Base-by-base conservation (phyloP, 1,140 invertebrate genomes). In the Trypoxylus dichotomus region DNA sequence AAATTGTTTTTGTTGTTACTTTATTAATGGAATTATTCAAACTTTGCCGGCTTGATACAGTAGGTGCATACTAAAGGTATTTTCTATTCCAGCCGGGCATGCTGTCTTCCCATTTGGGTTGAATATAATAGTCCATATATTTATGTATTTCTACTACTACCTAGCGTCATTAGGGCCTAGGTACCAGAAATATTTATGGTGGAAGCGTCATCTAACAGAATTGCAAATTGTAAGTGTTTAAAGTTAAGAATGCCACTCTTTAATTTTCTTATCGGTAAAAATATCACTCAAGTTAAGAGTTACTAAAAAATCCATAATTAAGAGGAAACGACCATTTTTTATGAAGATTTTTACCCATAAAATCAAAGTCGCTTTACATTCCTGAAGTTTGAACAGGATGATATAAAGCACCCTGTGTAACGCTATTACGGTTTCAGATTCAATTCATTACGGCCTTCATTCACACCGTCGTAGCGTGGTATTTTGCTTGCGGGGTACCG, bases 171-270 rank as follows among this genome's bases (percentile, higher is more conserved):
- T 96, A 79, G 95, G 95, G 27, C 95, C 95, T 1, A 86, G 91
- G 25, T 91, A 95, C 84, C 93, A 95, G 84, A 94, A 94, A 83
- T 95, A 94, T 85, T 87, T 97, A 3, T 97, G 95, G 95, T 97
- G 96, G 95, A 97, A 97, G 86, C 95, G 92, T 83, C 93, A 97
- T 83, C 89, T 97, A 10, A 97, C 96, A 0, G 90, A 88, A 24
- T 87, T 96, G 79, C 96, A 97, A 88, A 89, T 97, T 86, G 91
- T 96, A 84, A 89, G 88, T 88, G 10, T 5, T 21, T 13, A 11
- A 42, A 19, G 13, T 71, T 19, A 74, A n/a, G 24, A n/a, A n/a
- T n/a, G n/a, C n/a, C n/a, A n/a, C n/a, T n/a, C n/a, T n/a, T n/a
- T n/a, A n/a, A n/a, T n/a, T n/a, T n/a, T n/a, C n/a, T n/a, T n/a